phyloP scores from a whole-genome alignment of 2,797 vertebrate species.

The Mormyrops attenuatus region DNA sequence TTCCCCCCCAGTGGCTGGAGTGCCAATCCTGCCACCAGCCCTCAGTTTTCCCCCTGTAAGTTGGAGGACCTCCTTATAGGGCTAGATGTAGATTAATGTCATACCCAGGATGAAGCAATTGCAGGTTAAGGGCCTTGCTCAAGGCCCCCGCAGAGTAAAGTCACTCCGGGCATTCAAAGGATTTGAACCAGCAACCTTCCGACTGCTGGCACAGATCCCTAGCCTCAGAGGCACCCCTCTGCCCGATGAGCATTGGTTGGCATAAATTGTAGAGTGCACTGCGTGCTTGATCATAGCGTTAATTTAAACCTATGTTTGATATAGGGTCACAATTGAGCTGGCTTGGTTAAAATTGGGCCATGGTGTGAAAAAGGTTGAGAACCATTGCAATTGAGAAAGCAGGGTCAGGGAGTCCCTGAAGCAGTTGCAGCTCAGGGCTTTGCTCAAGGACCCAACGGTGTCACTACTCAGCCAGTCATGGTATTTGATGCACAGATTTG shows the following conservation, averaged over 20 bases:
- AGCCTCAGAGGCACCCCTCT: too few relatives aligned
- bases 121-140: background rate
- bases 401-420: background rate
- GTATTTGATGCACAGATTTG: background rate
- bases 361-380: too few relatives aligned
- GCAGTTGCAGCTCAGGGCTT: background rate
- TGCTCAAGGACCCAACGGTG: background rate
- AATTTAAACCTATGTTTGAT: too few relatives aligned
- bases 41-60: background rate
- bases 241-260: too few relatives aligned
- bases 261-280: background rate
- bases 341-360: too few relatives aligned
- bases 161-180: background rate
- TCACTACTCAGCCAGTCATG: background rate
- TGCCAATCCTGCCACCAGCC: background rate
- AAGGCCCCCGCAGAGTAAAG: background rate
- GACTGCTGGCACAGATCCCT: too few relatives aligned
- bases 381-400: background rate
- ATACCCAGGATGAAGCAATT: too few relatives aligned
- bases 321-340: too few relatives aligned
- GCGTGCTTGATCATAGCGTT: too few relatives aligned
- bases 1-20: too few relatives aligned
- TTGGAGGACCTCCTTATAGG: background rate
- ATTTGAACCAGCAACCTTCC: background rate
- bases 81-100: too few relatives aligned